Evolutionary conservation across 2,113 vertebrate genomes (phyloP).

Genomic region (Urocynchramus pylzowi): DNA sequence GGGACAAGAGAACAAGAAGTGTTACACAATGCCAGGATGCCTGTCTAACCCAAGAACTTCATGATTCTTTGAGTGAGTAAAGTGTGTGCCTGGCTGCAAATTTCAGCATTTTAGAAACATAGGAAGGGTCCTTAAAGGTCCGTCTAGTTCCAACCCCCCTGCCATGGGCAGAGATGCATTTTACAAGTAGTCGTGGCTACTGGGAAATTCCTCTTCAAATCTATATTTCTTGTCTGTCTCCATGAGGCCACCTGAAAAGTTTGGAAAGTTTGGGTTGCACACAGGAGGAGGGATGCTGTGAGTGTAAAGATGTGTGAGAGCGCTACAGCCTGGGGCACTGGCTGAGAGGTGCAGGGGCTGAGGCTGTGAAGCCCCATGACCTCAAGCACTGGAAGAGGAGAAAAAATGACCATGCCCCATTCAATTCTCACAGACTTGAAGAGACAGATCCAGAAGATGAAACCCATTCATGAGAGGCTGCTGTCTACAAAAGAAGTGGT

Average conservation of each 20-base stretch:
- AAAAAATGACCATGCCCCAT: background rate
- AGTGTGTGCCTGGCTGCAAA: background rate
- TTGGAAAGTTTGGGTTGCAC: background rate
- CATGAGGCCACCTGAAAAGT: background rate
- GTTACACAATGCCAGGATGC: background rate
- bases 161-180: background rate
- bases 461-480: background rate
- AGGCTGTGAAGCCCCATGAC: background rate
- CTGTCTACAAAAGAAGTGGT: background rate
- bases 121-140: background rate
- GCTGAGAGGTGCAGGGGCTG: background rate
- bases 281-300: background rate
- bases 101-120: background rate
- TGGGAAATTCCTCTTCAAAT: background rate
- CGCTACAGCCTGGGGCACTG: background rate
- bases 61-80: background rate
- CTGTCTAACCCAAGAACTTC: background rate
- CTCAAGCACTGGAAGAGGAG: background rate
- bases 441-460: background rate
- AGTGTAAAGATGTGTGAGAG: fast-evolving
- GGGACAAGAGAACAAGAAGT: background rate
- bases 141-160: background rate
- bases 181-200: background rate
- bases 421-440: background rate
- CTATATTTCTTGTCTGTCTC: background rate